Base-by-base conservation (phyloP, 2,113 vertebrate genomes). In the Cochlearius cochlearius region DNA sequence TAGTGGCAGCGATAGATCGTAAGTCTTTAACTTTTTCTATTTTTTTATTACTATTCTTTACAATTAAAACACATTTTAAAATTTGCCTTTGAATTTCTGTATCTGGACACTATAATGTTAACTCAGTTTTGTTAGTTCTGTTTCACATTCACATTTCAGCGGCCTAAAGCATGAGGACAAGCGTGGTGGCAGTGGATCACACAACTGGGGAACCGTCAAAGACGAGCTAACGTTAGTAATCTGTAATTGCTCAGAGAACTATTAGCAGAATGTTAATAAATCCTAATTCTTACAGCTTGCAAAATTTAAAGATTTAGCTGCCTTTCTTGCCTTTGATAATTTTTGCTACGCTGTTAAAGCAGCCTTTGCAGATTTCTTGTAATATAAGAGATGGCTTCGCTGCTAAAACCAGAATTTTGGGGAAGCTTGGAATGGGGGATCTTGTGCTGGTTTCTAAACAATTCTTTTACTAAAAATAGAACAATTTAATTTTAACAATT, bases 121-220 rank as follows among this genome's bases (percentile, higher is more conserved):
- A 98, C 98, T 98, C 98, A 98, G 98, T 98, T 99, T 99, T 99
- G 98, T 99, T 98, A 98, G 98, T 98, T 98, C 98, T 98, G 98
- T 98, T 97, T 98, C 98, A 98, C 98, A 98, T 98, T 98, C 97
- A n/a, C 98, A 98, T 98, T 99, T 99, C 98, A 99, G 99, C 98
- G 99, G 99, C 97, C 98, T 99, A 95, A 99, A 99, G 98, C 98
- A 99, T 26, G 99, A 99, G 95, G 99, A 99, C 97, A 99, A 99
- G 96, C 99, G 99, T 63, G 99, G 99, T 23, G 99, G 99, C 93
- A 99, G 99, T 72, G 99, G 99, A 97, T 99, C 99, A 43, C 99
- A 99, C 98, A 99, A 99, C 98, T 99, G 99, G 99, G 99, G 99
- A 94, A 99, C 98, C 53, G 99, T 99, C 97, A 99, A 99, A 98